phyloP scores from a whole-genome alignment of 2,113 vertebrate species.

The Lepisosteus osseus region DNA sequence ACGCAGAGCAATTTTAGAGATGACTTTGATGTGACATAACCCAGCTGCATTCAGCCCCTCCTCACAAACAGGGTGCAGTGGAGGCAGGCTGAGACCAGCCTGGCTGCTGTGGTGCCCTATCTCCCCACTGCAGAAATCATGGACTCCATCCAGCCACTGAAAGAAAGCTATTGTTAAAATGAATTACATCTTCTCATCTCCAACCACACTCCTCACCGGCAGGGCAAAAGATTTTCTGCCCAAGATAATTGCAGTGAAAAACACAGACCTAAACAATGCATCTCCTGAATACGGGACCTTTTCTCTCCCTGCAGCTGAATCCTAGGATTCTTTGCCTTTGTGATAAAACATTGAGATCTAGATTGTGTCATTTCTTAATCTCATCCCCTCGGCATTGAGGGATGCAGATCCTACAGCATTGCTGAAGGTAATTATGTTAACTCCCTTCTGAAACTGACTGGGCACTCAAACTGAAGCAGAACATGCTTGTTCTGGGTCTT shows the following conservation, averaged over 20 bases:
- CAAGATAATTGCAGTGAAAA: neutral
- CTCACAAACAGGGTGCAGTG: neutral
- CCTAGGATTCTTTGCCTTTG: too few species aligned
- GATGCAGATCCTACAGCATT: too few species aligned
- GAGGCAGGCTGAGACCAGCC: neutral
- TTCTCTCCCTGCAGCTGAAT: too few species aligned
- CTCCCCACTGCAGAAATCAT: neutral
- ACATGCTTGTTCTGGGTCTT: too few species aligned
- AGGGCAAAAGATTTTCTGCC: neutral
- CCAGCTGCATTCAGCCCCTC: neutral
- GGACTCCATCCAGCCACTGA: neutral
- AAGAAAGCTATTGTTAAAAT: constrained; percentile 1
- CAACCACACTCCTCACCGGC: neutral
- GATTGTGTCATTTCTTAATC: too few species aligned
- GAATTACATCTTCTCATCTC: constrained; percentile 6
- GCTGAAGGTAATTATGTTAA: too few species aligned
- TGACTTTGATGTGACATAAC: neutral
- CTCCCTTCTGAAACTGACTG: too few species aligned
- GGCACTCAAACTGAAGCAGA: too few species aligned
- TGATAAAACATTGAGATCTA: too few species aligned
- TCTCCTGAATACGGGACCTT: too few species aligned
- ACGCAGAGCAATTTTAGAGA: too few species aligned
- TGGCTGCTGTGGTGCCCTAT: neutral
- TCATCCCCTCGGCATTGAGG: too few species aligned
- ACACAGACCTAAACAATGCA: neutral